A percentile compares a stretch with the other conserved stretches of the same genome.
phyloP scores from a whole-genome alignment of 2,888 invertebrate genomes.

The Lasioglossum figueresi region DNA sequence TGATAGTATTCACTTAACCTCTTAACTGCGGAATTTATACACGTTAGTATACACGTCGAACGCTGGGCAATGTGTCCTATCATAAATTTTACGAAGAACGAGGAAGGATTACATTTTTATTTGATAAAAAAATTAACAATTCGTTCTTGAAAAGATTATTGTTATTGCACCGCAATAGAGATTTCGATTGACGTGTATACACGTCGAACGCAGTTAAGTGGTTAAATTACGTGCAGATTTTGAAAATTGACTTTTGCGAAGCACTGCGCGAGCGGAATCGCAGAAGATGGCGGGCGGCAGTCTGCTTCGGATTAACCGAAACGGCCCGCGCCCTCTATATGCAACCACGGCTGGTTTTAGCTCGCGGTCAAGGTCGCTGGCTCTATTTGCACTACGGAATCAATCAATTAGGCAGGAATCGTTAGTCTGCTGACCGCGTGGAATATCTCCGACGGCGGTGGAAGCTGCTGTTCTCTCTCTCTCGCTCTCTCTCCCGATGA shows the following conservation, averaged over 20 bases:
- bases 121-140: too few relatives aligned
- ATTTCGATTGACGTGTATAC: too few relatives aligned
- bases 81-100: too few relatives aligned
- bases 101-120: too few relatives aligned
- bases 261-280: neutral
- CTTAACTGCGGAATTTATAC: too few relatives aligned
- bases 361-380: slow-evolving; percentile 45
- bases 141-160: too few relatives aligned
- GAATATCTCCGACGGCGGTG: neutral
- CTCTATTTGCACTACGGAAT: slow-evolving; percentile 49
- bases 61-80: too few relatives aligned
- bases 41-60: too few relatives aligned
- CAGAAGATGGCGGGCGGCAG: neutral
- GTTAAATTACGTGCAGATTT: neutral
- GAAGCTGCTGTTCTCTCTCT: neutral
- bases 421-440: slow-evolving; percentile 32
- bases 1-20: too few relatives aligned
- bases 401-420: slow-evolving; percentile 53
- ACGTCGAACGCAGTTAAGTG: too few relatives aligned
- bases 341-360: slow-evolving; percentile 32
- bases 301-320: slow-evolving; percentile 13
- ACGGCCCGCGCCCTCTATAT: slow-evolving; percentile 12
- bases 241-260: neutral
- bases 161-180: too few relatives aligned
- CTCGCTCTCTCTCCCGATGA: neutral